Evolutionary conservation across 35 echinoderm and acorn worm species (phyloP), one percentile per base, ranked within the genome.

Genomic region (Amphiura filiformis): DNA sequence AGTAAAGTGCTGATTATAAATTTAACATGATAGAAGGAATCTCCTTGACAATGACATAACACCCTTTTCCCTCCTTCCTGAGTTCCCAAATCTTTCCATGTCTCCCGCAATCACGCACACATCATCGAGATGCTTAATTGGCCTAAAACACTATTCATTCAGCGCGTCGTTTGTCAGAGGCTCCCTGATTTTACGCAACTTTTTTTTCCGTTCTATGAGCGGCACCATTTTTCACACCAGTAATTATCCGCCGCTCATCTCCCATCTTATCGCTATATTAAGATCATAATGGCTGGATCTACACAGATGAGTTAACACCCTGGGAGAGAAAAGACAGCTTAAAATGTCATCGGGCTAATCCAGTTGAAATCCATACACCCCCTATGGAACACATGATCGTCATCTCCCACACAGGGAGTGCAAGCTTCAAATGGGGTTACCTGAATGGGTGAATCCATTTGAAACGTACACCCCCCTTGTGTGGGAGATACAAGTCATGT

Each of bases 121-220:
- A n/a, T 70, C 61, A 70, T n/a, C 61, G 26, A 5, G 3, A 70
- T 3, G 28, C 61, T 26, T 70, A 18, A 70, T 70, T 70, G 61
- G 61, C 61, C 61, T 70, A 70, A 70, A 70, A 70, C 61, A 70
- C 61, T 70, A 70, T 70, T 70, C 61, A 70, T 70, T 70, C 61
- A 70, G 61, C 28, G 61, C 9, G 28, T 70, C 61, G 61, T 70
- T 70, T 70, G 61, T 70, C 61, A 70, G 61, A n/a, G 61, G 28
- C 28, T n/a, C 17, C 9, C 26, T 70, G n/a, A n/a, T 70, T 70
- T 70, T 70, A 23, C 61, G 28, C 61, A 30, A 70, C 61, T 70
- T 70, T 70, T 11, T n/a, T 52, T 20, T 11, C 44, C 44, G 7
- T 52, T 52, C 20, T 52, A n/a, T 17, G 41, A 70, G 61, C 61